phyloP scores from a whole-genome alignment of 1,140 invertebrate species.

The Diorhabda elongata region DNA sequence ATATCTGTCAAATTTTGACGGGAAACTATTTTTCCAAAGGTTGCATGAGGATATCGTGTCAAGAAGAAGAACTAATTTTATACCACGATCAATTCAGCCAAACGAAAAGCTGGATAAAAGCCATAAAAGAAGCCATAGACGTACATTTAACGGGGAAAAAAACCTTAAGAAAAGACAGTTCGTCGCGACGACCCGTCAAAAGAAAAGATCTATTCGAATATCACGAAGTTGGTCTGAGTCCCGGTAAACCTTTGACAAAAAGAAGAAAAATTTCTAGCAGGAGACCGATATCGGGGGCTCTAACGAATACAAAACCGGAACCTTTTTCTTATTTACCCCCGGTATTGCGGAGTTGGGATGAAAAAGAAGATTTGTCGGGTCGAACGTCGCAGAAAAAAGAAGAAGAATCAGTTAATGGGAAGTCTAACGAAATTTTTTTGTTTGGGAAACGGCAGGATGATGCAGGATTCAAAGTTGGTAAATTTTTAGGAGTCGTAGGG shows the following conservation, averaged over 20 bases:
- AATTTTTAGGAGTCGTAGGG: conserved; percentile 28
- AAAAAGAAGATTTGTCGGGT: no score
- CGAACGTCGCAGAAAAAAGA: no score
- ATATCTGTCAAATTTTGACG: conserved; percentile 20
- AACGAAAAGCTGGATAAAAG: conserved; percentile 54
- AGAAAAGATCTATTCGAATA: conserved; percentile 48
- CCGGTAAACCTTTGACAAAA: conserved; percentile 38
- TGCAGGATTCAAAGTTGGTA: conserved; percentile 26
- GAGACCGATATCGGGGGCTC: no score
- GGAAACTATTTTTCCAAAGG: conserved; percentile 18
- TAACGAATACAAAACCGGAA: no score
- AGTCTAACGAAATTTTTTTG: conserved; percentile 26
- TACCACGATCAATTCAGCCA: conserved; percentile 53
- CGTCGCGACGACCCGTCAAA: conserved; percentile 54
- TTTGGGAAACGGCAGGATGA: conserved; percentile 28
- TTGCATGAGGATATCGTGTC: conserved; percentile 53
- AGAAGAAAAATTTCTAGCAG: conserved; percentile 17
- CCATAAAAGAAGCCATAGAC: conserved; percentile 54
- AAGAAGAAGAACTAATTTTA: conserved; percentile 56
- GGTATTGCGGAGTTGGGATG: no score
- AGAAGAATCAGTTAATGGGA: no score
- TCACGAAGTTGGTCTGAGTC: conserved; percentile 41
- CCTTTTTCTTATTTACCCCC: no score
- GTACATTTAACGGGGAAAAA: conserved; percentile 55
- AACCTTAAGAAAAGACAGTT: conserved; percentile 59